Evolutionary conservation across 2,888 invertebrate genomes (phyloP).

Genomic region (Helobdella robusta): DNA sequence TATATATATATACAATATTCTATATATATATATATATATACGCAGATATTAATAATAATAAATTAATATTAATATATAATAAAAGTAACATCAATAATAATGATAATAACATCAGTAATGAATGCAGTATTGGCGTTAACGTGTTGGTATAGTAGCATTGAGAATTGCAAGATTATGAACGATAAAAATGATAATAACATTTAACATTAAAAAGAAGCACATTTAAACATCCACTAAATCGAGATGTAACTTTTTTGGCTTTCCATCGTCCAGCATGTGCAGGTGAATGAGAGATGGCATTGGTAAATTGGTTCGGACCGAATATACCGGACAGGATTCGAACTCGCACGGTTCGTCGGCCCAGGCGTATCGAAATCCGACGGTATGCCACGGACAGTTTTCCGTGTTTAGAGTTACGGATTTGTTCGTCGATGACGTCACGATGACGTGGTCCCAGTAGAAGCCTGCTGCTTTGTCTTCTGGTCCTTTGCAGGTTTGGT

Average conservation of each 20-base stretch:
- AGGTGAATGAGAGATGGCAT: slow-evolving; percentile 24
- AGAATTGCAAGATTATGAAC: too few species aligned
- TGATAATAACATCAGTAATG: not conserved
- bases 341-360: slow-evolving; percentile 34
- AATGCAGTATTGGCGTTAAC: too few species aligned
- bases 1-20: too few species aligned
- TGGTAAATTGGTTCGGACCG: slow-evolving; percentile 9
- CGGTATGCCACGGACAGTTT: slow-evolving; percentile 8
- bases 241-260: too few species aligned
- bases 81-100: not conserved
- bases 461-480: not conserved
- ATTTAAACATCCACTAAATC: too few species aligned
- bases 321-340: slow-evolving; percentile 36
- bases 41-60: too few species aligned
- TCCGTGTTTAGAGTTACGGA: slow-evolving; percentile 11
- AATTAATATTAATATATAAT: too few species aligned
- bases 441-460: slow-evolving; percentile 5
- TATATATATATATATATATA: too few species aligned
- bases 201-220: too few species aligned
- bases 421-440: not conserved
- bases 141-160: too few species aligned
- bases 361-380: slow-evolving; percentile 36
- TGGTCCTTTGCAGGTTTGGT: not conserved
- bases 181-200: too few species aligned
- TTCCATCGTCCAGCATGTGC: slow-evolving; percentile 21